Evolutionary conservation across 2,797 vertebrate species (phyloP).

Genomic region (Chiroxiphia lanceolata): DNA sequence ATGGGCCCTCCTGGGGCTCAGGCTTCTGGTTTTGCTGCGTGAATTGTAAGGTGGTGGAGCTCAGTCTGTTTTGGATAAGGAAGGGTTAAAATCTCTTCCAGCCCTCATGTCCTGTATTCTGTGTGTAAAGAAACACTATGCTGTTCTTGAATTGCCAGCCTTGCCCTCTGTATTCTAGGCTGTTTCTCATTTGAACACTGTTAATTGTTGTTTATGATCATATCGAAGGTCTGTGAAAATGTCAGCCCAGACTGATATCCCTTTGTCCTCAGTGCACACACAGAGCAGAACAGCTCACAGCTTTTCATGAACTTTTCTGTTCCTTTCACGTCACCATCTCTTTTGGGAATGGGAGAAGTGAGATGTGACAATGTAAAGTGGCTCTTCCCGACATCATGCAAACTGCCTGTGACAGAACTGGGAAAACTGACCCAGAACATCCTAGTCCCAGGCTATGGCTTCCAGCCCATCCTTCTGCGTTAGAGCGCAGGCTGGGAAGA

Average conservation of each 20-base stretch:
- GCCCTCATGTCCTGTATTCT: neutral
- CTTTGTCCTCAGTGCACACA: neutral
- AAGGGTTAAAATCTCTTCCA: neutral
- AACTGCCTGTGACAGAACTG: neutral
- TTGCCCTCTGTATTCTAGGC: neutral
- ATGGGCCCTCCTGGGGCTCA: neutral
- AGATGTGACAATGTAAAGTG: neutral
- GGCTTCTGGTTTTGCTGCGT: neutral
- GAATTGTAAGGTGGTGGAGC: neutral
- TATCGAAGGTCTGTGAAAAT: neutral
- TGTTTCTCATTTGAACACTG: neutral
- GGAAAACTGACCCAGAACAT: neutral
- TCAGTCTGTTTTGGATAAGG: neutral
- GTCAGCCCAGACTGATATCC: neutral
- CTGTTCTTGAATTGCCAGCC: neutral
- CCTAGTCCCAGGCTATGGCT: neutral
- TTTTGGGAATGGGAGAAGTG: neutral
- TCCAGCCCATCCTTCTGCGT: rapidly evolving
- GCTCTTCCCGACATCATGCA: neutral
- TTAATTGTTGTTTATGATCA: neutral
- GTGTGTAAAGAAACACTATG: neutral
- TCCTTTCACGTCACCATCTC: neutral
- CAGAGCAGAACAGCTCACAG: neutral
- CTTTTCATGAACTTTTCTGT: neutral
- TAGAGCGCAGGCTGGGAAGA: neutral